These are phyloP conservation scores for Cebus imitator DNA, from an alignment of 2,113 vertebrate species.

Conservation along the genomic window DNA sequence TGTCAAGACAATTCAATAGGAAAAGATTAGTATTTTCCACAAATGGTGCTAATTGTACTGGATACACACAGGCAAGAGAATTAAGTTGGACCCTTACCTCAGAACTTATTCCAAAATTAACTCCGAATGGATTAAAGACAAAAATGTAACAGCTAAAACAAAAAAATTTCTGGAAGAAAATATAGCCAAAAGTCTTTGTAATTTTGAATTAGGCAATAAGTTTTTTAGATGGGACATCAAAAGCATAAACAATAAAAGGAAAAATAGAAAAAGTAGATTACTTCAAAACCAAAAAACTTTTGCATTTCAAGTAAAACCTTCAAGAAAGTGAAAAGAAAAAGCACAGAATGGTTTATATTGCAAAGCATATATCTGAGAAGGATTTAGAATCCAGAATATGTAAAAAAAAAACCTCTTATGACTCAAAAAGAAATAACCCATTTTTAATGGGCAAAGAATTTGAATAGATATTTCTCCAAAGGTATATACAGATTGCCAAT, in stretches of 20 bases:
- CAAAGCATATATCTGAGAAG: not conserved
- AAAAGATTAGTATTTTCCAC: not conserved
- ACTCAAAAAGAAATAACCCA: not conserved
- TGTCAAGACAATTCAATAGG: not conserved
- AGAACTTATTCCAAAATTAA: not conserved
- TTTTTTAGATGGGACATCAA: constrained; percentile 23
- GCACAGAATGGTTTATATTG: not conserved
- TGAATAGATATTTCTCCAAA: constrained; percentile 1
- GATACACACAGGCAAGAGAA: not conserved
- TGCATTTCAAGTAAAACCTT: not conserved
- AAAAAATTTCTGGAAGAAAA: not conserved
- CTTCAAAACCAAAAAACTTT: not conserved
- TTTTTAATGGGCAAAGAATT: not conserved
- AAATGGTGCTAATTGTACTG: not conserved
- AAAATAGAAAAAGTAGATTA: not conserved
- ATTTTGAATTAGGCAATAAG: not conserved
- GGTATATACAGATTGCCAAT: not conserved
- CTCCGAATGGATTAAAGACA: not conserved
- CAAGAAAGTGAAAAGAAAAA: not conserved
- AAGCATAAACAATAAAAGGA: constrained; percentile 12
- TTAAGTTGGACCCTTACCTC: not conserved
- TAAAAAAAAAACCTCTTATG: not conserved
- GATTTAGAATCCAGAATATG: not conserved
- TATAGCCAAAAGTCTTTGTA: not conserved
- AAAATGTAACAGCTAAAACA: not conserved